Conservation (phyloP, 2,113 vertebrate species). For the Dipodomys spectabilis region DNA sequence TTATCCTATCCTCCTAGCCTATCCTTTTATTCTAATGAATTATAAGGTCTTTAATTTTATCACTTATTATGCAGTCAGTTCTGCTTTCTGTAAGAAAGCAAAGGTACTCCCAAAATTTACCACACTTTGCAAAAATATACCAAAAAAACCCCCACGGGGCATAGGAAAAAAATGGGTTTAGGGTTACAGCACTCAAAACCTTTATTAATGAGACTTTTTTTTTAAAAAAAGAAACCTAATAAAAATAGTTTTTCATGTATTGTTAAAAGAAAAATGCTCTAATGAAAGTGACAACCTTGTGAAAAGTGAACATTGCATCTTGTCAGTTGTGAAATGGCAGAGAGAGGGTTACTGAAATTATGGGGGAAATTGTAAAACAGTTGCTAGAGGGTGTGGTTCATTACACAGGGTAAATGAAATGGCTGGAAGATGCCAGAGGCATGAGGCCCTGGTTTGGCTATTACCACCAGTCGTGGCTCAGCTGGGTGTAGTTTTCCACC, state of each 20-base stretch:
- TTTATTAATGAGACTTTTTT: neutral
- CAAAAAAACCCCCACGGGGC: neutral
- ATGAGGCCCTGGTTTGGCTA: neutral
- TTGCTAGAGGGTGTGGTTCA: neutral
- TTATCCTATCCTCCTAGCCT: too few relatives aligned
- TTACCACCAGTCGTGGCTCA: neutral
- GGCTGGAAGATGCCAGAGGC: neutral
- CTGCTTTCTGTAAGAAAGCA: neutral
- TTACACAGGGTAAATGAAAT: neutral
- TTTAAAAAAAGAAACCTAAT: neutral
- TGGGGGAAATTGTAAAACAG: neutral
- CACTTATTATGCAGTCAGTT: neutral
- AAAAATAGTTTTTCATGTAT: constrained; percentile 14
- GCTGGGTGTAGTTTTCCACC: constrained; percentile 12
- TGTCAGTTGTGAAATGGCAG: neutral
- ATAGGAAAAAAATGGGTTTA: neutral
- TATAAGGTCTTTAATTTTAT: constrained; percentile 35
- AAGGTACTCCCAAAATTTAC: constrained; percentile 31
- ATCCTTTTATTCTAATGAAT: neutral
- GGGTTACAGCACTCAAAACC: neutral
- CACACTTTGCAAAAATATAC: neutral
- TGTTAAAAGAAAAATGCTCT: constrained; percentile 6
- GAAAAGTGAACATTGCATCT: neutral
- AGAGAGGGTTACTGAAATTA: neutral
- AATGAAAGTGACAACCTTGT: neutral